A percentile compares a stretch with the other conserved stretches of the same genome.
Conservation (phyloP, 2,113 vertebrate genomes). For the Alosa alosa region DNA sequence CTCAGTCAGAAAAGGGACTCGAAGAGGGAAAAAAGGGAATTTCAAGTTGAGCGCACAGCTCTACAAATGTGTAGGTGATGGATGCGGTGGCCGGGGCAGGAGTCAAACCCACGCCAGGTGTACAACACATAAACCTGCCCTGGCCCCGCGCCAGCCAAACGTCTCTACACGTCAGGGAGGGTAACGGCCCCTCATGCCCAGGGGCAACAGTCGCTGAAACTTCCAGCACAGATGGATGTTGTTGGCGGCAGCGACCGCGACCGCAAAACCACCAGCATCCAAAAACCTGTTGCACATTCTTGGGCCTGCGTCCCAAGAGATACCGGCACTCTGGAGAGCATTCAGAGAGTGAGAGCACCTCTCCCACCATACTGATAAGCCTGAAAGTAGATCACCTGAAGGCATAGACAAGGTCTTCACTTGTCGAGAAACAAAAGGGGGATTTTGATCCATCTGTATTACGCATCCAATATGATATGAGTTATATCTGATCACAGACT, state of each 20-base stretch:
- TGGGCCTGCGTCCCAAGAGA: neutral
- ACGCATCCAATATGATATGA: neutral
- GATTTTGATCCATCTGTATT: neutral
- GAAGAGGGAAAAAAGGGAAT: too few species aligned
- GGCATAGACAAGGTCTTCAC: neutral
- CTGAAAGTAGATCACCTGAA: neutral
- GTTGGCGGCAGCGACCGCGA: neutral
- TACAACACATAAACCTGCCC: neutral
- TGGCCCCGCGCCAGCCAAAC: neutral
- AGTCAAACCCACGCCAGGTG: neutral
- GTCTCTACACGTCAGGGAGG: neutral
- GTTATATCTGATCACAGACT: neutral
- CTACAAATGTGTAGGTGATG: neutral
- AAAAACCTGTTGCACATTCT: neutral
- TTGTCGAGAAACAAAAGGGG: neutral
- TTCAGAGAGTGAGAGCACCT: neutral
- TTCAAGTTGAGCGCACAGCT: neutral
- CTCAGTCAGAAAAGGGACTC: too few species aligned
- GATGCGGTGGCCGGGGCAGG: neutral
- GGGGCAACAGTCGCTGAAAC: neutral
- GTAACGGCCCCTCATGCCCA: neutral
- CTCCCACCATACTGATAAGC: neutral
- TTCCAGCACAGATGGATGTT: neutral
- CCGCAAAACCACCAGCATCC: neutral
- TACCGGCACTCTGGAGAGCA: neutral